A percentile compares a stretch with the other conserved stretches of the same genome.
Conservation (phyloP, 1,140 invertebrate genomes). For the Stratiolaelaps scimitus region DNA sequence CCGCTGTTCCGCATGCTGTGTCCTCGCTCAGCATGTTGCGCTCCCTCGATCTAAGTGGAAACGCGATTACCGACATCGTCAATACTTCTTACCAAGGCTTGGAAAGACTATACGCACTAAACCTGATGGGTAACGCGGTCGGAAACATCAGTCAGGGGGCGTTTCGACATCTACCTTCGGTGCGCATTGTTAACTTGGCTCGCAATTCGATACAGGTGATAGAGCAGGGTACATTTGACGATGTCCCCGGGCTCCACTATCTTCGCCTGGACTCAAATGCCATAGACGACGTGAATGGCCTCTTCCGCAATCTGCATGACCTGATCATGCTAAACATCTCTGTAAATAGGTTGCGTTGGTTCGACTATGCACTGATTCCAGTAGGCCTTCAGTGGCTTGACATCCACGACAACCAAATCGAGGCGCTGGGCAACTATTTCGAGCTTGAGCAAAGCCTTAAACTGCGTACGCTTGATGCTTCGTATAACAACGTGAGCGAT, state of each 20-base stretch:
- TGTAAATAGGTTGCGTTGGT: constrained; percentile 73
- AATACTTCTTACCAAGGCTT: constrained; percentile 67
- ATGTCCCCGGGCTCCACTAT: constrained; percentile 62
- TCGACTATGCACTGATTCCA: constrained; percentile 75
- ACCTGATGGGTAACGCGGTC: constrained; percentile 72
- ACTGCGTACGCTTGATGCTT: constrained; percentile 63
- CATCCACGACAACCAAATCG: constrained; percentile 70
- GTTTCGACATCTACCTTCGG: constrained; percentile 61
- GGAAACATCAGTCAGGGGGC: constrained; percentile 67
- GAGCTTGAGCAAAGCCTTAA: constrained; percentile 54
- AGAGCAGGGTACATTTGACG: constrained; percentile 66
- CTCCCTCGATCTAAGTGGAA: constrained; percentile 66
- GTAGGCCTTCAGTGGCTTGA: constrained; percentile 70
- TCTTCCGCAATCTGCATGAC: constrained; percentile 66
- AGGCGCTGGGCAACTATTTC: constrained; percentile 70
- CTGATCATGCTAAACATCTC: constrained; percentile 79
- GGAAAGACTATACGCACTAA: constrained; percentile 60
- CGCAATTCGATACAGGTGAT: constrained; percentile 65
- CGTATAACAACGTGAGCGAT: constrained; percentile 62
- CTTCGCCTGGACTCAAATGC: constrained; percentile 71
- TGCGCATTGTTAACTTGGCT: constrained; percentile 76
- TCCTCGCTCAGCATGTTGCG: constrained; percentile 58
- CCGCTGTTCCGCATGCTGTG: constrained; percentile 57
- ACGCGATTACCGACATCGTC: constrained; percentile 58
- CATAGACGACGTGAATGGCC: constrained; percentile 64